phyloP scores from a whole-genome alignment of 2,113 vertebrate species.

The Thamnaconus septentrionalis region DNA sequence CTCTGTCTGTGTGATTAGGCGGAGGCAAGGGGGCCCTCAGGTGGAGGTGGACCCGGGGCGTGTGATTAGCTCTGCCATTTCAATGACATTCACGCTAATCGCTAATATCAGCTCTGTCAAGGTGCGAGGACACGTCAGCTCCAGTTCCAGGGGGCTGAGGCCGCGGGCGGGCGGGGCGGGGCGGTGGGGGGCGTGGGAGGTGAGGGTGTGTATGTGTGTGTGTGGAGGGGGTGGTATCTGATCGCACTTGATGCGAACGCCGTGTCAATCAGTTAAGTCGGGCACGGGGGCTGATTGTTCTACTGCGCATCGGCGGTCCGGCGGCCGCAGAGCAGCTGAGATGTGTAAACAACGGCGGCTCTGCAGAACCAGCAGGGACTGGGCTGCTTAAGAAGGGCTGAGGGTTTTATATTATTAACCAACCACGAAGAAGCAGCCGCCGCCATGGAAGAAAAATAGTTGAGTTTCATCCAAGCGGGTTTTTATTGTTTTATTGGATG shows the following conservation, averaged over 20 bases:
- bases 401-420: constrained; percentile 20
- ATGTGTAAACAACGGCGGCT: constrained; percentile 52
- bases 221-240: constrained; percentile 23
- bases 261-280: constrained; percentile 59
- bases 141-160: constrained; percentile 29
- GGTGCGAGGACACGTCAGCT: constrained; percentile 56
- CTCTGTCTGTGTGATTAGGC: constrained; percentile 66
- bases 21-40: constrained; percentile 60
- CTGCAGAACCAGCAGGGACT: constrained; percentile 28
- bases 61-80: constrained; percentile 78
- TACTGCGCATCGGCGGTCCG: constrained; percentile 40
- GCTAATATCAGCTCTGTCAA: constrained; percentile 70
- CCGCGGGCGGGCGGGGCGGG: constrained; percentile 30
- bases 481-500: constrained; percentile 20
- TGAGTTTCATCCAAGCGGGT: constrained; percentile 27
- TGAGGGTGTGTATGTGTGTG: too few species aligned
- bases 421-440: constrained; percentile 32
- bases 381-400: constrained; percentile 38
- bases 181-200: constrained; percentile 10
- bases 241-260: constrained; percentile 54
- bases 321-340: constrained; percentile 34
- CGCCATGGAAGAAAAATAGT: constrained; percentile 24
- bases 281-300: constrained; percentile 46
- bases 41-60: constrained; percentile 54
- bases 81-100: constrained; percentile 76